A percentile compares a stretch with the other conserved stretches of the same genome.
Evolutionary conservation across 2,113 vertebrate species (phyloP).

Genomic region (Daphoenositta chrysoptera): DNA sequence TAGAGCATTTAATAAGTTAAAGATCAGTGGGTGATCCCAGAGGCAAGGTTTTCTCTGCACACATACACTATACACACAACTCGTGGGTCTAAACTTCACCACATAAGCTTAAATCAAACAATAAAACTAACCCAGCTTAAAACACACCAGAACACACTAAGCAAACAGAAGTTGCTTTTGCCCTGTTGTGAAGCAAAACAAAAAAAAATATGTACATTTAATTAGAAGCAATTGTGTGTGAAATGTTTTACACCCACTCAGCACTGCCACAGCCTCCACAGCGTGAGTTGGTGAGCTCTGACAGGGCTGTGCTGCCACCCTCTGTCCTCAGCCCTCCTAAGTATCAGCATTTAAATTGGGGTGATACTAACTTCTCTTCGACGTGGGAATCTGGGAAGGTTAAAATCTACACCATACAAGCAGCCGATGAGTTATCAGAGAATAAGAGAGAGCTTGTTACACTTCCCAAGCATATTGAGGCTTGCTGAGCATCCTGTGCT

Average conservation of each 20-base stretch:
- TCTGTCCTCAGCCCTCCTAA: constrained; percentile 14
- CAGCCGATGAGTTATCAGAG: not conserved
- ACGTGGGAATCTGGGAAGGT: not conserved
- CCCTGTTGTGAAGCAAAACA: not conserved
- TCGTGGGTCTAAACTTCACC: not conserved
- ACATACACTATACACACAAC: not conserved
- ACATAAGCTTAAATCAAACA: not conserved
- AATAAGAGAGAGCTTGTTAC: not conserved
- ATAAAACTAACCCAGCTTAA: not conserved
- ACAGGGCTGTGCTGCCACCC: constrained; percentile 64
- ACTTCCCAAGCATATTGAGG: not conserved
- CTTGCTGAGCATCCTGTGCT: not conserved
- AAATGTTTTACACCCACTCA: not conserved
- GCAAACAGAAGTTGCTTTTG: not conserved
- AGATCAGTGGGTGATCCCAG: not conserved
- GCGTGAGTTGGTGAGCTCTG: not conserved
- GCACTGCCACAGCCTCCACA: not conserved
- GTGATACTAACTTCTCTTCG: not conserved
- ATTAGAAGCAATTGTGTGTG: not conserved
- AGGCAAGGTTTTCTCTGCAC: not conserved
- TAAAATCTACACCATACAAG: not conserved
- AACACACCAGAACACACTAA: not conserved
- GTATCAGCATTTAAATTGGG: not conserved
- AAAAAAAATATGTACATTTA: not conserved
- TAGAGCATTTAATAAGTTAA: not conserved